Percentiles rank a stretch among this genome's conserved stretches.
Evolutionary conservation across 2,888 invertebrate species (phyloP).

Genomic region (Blera fallax): DNA sequence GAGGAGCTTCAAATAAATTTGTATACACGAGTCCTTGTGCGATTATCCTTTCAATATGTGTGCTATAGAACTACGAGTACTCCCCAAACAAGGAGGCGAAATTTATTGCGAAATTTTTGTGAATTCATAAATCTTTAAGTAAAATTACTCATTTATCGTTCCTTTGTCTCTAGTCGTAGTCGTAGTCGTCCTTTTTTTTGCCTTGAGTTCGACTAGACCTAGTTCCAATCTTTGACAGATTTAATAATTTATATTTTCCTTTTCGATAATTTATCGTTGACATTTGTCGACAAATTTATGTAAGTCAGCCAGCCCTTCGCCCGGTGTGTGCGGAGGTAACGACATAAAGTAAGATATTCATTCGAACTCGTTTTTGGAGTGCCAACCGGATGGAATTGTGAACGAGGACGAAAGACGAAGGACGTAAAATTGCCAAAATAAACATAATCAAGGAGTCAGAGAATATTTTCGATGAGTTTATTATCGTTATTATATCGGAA

Average conservation of each 20-base stretch:
- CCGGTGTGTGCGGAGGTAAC: slow-evolving; percentile 29
- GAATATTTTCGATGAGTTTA: slow-evolving; percentile 72
- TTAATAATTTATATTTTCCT: slow-evolving; percentile 72
- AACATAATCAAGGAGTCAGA: slow-evolving; percentile 68
- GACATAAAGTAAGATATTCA: slow-evolving; percentile 70
- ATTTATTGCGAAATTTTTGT: slow-evolving; percentile 63
- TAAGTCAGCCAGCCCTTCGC: too few species aligned
- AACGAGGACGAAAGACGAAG: slow-evolving; percentile 8
- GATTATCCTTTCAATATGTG: slow-evolving; percentile 27
- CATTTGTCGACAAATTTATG: slow-evolving; percentile 70
- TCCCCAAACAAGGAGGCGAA: slow-evolving; percentile 30
- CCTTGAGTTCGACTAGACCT: slow-evolving; percentile 47
- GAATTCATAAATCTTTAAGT: slow-evolving; percentile 69
- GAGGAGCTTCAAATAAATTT: slow-evolving; percentile 56
- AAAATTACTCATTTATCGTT: slow-evolving; percentile 67
- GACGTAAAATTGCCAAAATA: slow-evolving; percentile 67
- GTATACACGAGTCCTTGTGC: slow-evolving; percentile 39
- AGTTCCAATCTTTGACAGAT: slow-evolving; percentile 70
- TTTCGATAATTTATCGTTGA: slow-evolving; percentile 70
- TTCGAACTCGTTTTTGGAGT: slow-evolving; percentile 39
- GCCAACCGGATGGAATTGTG: background rate
- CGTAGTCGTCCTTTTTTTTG: background rate
- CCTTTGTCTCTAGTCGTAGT: background rate
- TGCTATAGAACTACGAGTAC: background rate
- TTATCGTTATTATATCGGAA: slow-evolving; percentile 70